Evolutionary conservation across 2,888 invertebrate genomes (phyloP).

Genomic region (Polymixis flavicincta): DNA sequence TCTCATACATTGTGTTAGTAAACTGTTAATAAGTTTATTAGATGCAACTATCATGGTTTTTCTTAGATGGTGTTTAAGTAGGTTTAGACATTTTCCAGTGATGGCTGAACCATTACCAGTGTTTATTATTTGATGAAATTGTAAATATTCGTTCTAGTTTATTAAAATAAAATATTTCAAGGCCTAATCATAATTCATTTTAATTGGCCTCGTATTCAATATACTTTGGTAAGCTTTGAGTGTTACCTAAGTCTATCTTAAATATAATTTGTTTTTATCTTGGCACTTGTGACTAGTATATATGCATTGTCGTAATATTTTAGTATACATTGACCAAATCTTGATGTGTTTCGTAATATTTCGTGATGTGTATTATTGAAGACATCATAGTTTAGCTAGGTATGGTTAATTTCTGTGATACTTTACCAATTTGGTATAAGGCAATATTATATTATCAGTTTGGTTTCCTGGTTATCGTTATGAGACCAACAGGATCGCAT

Average conservation of each 20-base stretch:
- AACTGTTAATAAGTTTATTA: conserved; percentile 17
- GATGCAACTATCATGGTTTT: conserved; percentile 61
- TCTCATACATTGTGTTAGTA: conserved; percentile 20
- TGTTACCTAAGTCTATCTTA: conserved; percentile 73
- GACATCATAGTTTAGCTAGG: conserved; percentile 88
- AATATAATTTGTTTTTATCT: conserved; percentile 64
- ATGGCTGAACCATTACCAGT: conserved; percentile 60
- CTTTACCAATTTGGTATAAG: conserved; percentile 89
- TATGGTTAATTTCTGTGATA: conserved; percentile 90
- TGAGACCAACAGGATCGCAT: conserved; percentile 52
- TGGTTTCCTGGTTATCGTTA: conserved; percentile 71
- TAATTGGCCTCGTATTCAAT: conserved; percentile 66
- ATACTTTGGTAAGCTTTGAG: conserved; percentile 73
- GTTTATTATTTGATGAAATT: conserved; percentile 59
- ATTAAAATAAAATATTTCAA: conserved; percentile 58
- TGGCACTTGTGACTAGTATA: conserved; percentile 68
- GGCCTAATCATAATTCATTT: conserved; percentile 69
- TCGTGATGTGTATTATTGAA: conserved; percentile 76
- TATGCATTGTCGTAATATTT: conserved; percentile 66
- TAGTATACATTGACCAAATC: conserved; percentile 82
- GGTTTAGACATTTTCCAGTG: conserved; percentile 64
- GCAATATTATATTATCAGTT: conserved; percentile 82
- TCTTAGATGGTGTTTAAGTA: conserved; percentile 63
- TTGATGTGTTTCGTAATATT: conserved; percentile 80
- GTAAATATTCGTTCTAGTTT: conserved; percentile 64